Conservation (phyloP, 2,888 invertebrate species). For the Xanthorhoe spadicearia region DNA sequence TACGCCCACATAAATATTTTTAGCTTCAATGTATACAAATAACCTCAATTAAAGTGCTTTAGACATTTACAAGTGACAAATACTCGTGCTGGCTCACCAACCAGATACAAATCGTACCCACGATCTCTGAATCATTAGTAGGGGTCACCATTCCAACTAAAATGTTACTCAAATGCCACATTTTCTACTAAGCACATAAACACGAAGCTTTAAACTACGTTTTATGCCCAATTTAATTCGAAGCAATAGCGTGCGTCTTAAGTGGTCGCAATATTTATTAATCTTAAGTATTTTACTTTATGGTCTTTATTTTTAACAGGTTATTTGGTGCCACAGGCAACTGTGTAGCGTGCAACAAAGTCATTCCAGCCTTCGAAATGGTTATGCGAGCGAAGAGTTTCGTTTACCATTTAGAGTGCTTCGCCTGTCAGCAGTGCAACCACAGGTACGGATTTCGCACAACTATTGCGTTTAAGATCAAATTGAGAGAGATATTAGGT, state of each 20-base stretch:
- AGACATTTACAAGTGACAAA: constrained; percentile 6
- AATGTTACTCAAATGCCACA: constrained; percentile 36
- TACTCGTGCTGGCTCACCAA: constrained; percentile 9
- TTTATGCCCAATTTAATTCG: constrained; percentile 47
- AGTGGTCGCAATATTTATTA: constrained; percentile 60
- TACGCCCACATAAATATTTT: not conserved
- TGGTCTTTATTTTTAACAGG: constrained; percentile 82
- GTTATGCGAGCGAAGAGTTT: constrained; percentile 97
- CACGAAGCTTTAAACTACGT: constrained; percentile 35
- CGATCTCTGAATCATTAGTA: constrained; percentile 26
- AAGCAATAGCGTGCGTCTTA: constrained; percentile 57
- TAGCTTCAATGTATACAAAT: not conserved
- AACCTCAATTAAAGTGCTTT: not conserved
- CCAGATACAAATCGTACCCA: constrained; percentile 21
- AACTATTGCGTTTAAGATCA: constrained; percentile 18
- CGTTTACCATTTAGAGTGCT: constrained; percentile 97
- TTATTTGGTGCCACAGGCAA: constrained; percentile 95
- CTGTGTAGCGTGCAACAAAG: constrained; percentile 96
- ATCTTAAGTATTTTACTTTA: constrained; percentile 61
- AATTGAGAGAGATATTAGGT: not conserved
- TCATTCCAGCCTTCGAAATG: constrained; percentile 97
- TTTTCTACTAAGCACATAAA: constrained; percentile 31
- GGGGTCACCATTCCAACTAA: constrained; percentile 29
- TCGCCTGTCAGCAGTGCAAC: constrained; percentile 97
- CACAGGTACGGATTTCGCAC: constrained; percentile 88